These are phyloP conservation scores for Paralichthys olivaceus DNA, from an alignment of 2,113 vertebrate genomes.

Conservation along the genomic window DNA sequence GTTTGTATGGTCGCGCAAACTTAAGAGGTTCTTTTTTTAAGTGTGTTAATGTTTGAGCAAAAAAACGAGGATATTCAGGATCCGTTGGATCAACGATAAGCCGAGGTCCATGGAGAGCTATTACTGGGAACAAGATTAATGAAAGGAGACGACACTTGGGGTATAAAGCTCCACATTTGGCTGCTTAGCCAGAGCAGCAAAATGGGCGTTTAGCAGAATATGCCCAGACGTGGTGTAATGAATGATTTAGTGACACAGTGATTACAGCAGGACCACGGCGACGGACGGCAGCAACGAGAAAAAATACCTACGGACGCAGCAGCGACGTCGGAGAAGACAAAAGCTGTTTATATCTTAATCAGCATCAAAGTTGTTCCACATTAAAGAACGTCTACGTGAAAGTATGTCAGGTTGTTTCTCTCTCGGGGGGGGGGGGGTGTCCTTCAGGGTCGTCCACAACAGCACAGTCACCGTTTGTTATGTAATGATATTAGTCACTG, in stretches of 20 bases:
- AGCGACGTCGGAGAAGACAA: background rate
- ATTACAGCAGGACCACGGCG: background rate
- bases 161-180: constrained; percentile 26
- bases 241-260: constrained; percentile 21
- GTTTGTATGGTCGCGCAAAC: too few relatives aligned
- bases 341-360: background rate
- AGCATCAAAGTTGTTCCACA: background rate
- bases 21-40: background rate
- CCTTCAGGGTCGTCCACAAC: background rate
- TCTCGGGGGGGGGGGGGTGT: constrained; percentile 1
- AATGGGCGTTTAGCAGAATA: constrained; percentile 1
- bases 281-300: background rate
- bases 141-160: constrained; percentile 47
- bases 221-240: constrained; percentile 21
- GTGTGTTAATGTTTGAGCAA: background rate
- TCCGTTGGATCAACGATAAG: constrained; percentile 49
- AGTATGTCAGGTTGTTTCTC: background rate
- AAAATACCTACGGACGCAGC: background rate
- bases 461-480: constrained; percentile 28
- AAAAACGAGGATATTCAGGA: constrained; percentile 2
- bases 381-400: background rate
- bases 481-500: constrained; percentile 58
- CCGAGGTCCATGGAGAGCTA: constrained; percentile 39
- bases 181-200: background rate
- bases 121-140: constrained; percentile 63